Conservation (phyloP, 2,797 vertebrate genomes). For the Periophthalmus magnuspinnatus region DNA sequence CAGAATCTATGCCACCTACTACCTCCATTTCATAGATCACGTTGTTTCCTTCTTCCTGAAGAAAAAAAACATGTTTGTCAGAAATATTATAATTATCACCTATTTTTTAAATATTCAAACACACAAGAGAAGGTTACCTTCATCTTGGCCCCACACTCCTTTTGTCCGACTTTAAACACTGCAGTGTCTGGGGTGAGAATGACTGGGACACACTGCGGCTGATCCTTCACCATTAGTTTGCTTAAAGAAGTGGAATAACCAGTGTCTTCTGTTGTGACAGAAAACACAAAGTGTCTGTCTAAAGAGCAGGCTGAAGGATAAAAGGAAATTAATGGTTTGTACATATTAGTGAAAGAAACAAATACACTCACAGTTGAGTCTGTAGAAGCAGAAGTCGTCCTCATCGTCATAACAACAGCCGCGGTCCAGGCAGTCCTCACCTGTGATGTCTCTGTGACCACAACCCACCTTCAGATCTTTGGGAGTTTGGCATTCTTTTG, state of each 20-base stretch:
- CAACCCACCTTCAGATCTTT: constrained; percentile 54
- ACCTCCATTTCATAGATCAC: constrained; percentile 65
- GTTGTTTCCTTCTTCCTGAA: constrained; percentile 49
- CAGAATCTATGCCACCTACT: constrained; percentile 32
- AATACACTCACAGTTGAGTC: constrained; percentile 54
- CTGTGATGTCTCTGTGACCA: constrained; percentile 40
- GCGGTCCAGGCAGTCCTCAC: constrained; percentile 47
- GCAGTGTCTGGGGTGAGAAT: constrained; percentile 50
- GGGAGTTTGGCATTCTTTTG: constrained; percentile 43
- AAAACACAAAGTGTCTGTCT: constrained; percentile 75
- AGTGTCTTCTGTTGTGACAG: constrained; percentile 50
- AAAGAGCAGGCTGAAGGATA: constrained; percentile 64
- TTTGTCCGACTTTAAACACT: constrained; percentile 68
- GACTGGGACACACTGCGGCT: constrained; percentile 57
- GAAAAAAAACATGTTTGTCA: too few relatives aligned
- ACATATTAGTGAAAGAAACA: background rate
- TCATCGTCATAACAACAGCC: constrained; percentile 66
- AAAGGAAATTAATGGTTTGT: background rate
- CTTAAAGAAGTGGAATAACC: constrained; percentile 38
- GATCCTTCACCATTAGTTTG: constrained; percentile 57
- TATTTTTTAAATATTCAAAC: background rate
- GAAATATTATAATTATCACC: background rate
- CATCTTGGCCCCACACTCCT: constrained; percentile 63
- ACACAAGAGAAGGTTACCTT: constrained; percentile 36
- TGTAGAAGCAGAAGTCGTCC: constrained; percentile 62